phyloP scores from a whole-genome alignment of 2,888 invertebrate genomes.

The Tetheella fluctuosa region DNA sequence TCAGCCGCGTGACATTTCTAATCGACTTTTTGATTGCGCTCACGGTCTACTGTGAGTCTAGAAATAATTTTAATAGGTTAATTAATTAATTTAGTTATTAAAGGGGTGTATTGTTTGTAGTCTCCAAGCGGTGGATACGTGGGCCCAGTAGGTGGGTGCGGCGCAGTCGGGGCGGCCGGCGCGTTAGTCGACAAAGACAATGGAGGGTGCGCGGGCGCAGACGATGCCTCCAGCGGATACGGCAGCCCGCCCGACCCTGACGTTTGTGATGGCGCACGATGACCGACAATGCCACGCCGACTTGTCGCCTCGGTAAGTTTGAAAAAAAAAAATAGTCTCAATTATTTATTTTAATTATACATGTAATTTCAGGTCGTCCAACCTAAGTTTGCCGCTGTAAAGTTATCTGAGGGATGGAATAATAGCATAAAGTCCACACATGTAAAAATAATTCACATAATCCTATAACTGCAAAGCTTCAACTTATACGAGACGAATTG shows the following conservation, averaged over 20 bases:
- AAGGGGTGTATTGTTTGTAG: slow-evolving; percentile 40
- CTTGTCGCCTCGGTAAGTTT: slow-evolving; percentile 72
- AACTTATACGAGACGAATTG: too few species aligned
- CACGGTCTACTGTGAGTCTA: slow-evolving; percentile 56
- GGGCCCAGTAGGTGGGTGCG: slow-evolving; percentile 60
- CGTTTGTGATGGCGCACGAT: slow-evolving; percentile 83
- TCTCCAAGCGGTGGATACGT: slow-evolving; percentile 76
- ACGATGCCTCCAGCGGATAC: slow-evolving; percentile 91
- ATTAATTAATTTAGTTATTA: slow-evolving; percentile 15
- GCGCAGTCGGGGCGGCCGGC: slow-evolving; percentile 55
- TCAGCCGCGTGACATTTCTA: slow-evolving; percentile 82
- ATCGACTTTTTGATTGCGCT: slow-evolving; percentile 84
- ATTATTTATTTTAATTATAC: too few species aligned
- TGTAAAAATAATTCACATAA: too few species aligned
- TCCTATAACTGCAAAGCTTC: too few species aligned
- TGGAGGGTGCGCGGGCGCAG: slow-evolving; percentile 79
- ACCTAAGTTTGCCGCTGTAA: too few species aligned
- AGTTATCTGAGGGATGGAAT: too few species aligned
- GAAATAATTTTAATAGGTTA: slow-evolving; percentile 7
- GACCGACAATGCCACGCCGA: slow-evolving; percentile 78
- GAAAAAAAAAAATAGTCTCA: neutral
- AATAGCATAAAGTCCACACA: too few species aligned
- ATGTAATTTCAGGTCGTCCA: too few species aligned
- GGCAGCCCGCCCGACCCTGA: slow-evolving; percentile 90
- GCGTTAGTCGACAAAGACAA: slow-evolving; percentile 70